Evolutionary conservation across 2,888 invertebrate genomes (phyloP), one percentile per base, ranked within the genome.

Genomic region (Carterocephalus palaemon): DNA sequence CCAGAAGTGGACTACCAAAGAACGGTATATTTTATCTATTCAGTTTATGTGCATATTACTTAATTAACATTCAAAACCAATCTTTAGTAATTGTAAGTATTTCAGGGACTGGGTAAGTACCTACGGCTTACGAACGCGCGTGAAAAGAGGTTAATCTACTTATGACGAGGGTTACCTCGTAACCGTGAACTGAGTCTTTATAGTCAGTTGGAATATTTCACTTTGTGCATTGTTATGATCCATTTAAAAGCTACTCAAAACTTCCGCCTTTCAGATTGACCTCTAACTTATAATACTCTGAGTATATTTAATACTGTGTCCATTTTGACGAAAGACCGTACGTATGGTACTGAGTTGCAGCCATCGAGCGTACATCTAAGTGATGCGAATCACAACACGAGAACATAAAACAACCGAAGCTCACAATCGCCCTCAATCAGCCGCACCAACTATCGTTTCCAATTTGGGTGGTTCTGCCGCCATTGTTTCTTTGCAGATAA

Each of bases 401-500:
- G 48, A 48, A 48, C 46, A 42, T 43, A 37, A 48, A 46, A 48
- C 20, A 48, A 42, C 28, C 13, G 28, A 34, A 19, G 19, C 20
- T n/a, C 26, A 22, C 39, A 19, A 15, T 40, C 46, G 47, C 42
- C 33, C 46, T 45, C 47, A 40, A 39, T 48, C 43, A 43, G 33
- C 22, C 8, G 16, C 53, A 52, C 58, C 52, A 60, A 63, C 64
- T 67, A 64, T 61, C 58, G 60, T 56, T 56, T 62, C 75, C 76
- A 82, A 81, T 84, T 83, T 83, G 82, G 84, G 74, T 67, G 66
- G 59, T 48, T 80, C 84, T 84, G 83, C 74, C 54, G 52, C 69
- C 66, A 68, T 72, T 71, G 73, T 70, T 79, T 78, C 78, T 79
- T 81, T 77, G 82, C 78, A 80, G 78, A 79, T 79, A 82, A 79